phyloP scores from a whole-genome alignment of 2,888 invertebrate genomes.

The Drosophila emarginata region DNA sequence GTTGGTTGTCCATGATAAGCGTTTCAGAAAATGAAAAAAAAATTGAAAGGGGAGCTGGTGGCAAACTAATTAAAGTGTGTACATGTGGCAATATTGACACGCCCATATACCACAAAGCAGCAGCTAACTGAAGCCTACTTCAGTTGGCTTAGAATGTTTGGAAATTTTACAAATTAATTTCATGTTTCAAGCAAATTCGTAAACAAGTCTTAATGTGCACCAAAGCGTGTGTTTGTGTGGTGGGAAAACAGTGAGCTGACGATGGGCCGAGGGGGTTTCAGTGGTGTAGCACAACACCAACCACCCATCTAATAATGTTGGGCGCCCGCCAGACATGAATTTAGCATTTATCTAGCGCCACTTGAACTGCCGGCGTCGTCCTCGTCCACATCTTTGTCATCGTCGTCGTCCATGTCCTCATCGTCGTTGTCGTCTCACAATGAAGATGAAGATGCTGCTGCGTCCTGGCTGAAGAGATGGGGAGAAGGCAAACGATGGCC shows the following conservation, averaged over 20 bases:
- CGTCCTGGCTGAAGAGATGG: background rate
- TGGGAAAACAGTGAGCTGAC: conserved; percentile 7
- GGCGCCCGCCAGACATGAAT: conserved; percentile 77
- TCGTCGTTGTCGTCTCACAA: conserved; percentile 31
- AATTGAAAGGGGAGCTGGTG: background rate
- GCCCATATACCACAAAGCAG: background rate
- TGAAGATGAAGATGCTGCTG: conserved; percentile 43
- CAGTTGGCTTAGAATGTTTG: conserved; percentile 45
- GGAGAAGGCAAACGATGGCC: background rate
- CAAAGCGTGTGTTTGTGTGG: conserved; percentile 66
- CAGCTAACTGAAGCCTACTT: background rate
- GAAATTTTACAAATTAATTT: conserved; percentile 78
- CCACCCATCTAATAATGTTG: conserved; percentile 70
- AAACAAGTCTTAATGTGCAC: conserved; percentile 78
- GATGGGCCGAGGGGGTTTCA: background rate
- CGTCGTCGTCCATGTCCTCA: conserved; percentile 10
- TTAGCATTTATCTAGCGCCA: conserved; percentile 78
- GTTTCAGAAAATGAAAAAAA: background rate
- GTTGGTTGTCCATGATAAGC: background rate
- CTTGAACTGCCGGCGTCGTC: conserved; percentile 55
- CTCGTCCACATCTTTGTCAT: background rate
- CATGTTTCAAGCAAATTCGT: conserved; percentile 77
- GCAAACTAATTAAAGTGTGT: conserved; percentile 57
- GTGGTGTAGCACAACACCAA: conserved; percentile 17
- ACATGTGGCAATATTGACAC: conserved; percentile 18